phyloP scores from a whole-genome alignment of 2,888 invertebrate genomes.

The Philopedon plagiatum region DNA sequence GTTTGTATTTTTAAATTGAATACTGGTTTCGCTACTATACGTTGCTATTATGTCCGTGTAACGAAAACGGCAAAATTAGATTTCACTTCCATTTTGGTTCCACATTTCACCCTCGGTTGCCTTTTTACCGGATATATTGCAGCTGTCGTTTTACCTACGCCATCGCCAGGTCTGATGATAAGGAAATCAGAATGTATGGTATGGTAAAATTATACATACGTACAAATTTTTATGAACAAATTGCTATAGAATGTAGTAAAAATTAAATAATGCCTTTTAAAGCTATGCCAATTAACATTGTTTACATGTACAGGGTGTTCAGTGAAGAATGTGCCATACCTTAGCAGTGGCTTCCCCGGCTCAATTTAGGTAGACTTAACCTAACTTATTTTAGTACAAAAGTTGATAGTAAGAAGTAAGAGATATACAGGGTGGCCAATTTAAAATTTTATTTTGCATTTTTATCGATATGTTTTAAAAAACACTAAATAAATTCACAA shows the following conservation, averaged over 20 bases:
- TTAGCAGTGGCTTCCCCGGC: no score
- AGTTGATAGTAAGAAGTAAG: no score
- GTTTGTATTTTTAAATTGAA: constrained; percentile 9
- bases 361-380: no score
- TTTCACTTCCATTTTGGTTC: constrained; percentile 45
- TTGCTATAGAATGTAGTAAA: background rate
- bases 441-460: no score
- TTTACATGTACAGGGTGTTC: no score
- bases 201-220: constrained; percentile 10
- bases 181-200: constrained; percentile 40
- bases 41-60: constrained; percentile 15
- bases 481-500: no score
- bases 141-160: constrained; percentile 52
- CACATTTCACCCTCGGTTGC: constrained; percentile 53
- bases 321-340: no score
- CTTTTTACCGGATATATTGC: constrained; percentile 52
- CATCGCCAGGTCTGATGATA: constrained; percentile 43
- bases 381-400: no score
- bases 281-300: no score
- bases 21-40: constrained; percentile 11
- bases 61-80: constrained; percentile 44
- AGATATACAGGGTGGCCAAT: no score
- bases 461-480: no score
- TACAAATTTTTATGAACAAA: background rate
- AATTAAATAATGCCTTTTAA: no score